Base-by-base conservation (phyloP, 2,797 vertebrate genomes). In the Lindbergichthys nudifrons region DNA sequence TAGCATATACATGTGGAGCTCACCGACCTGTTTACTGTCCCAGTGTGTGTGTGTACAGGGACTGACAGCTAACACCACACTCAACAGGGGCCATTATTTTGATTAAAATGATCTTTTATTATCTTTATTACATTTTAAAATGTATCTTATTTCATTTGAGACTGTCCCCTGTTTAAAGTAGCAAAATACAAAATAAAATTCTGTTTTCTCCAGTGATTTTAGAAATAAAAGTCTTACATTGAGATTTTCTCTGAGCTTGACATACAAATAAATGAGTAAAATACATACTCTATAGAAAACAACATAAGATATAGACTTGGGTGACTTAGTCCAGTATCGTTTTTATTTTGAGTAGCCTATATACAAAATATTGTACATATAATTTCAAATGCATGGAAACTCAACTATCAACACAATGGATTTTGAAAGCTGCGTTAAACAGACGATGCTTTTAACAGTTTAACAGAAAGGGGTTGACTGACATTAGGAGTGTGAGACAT, bases 11-110 rank as follows among this genome's bases (percentile, higher is more conserved):
- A 87, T 89, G 90, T 89, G 90, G 83, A 79, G 81, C 73, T 30
- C 85, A 82, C 82, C 82, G 89, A 88, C 86, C 82, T 86, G 77
- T 75, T 79, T 70, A 77, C 77, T 81, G 84, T 83, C 68, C 68
- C 66, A 51, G 59, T 56, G 70, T 63, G 47, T 61, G 48, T 42
- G 64, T 58, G 68, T 18, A 46, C 43, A 48, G 41, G 51, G 21
- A 18, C 68, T 47, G 65, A 70, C 65, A 64, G 73, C 57, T 8
- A 48, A 51, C 56, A 68, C 15, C 16, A 53, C 57, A 52, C 47
- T 70, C 30, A 62, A 60, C 39, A 50, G 30, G 56, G 46, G 14
- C 11, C 41, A 14, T 18, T 42, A 63, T 52, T 5, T 54, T 32
- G n/a, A 3, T 2, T 10, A 13, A 10, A 45, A 62, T 48, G 3